A percentile compares a stretch with the other conserved stretches of the same genome.
phyloP scores from a whole-genome alignment of 53 echinoderm and acorn worm genomes.

The Holothuria scabra region DNA sequence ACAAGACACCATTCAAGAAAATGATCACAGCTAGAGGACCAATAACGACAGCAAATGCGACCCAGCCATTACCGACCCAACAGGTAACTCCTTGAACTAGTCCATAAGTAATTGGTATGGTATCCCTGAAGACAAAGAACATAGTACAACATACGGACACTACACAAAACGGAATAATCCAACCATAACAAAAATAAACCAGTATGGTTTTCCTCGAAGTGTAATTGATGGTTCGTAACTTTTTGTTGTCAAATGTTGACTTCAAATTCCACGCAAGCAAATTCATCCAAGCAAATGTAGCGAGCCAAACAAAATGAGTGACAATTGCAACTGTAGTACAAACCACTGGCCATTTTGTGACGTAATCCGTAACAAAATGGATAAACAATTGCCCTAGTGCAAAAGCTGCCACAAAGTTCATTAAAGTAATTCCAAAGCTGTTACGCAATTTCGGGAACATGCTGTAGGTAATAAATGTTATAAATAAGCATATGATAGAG shows the following conservation, averaged over 20 bases:
- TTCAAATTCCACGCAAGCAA: slow-evolving; percentile 56
- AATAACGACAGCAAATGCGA: not conserved
- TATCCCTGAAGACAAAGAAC: not conserved
- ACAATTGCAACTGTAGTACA: slow-evolving; percentile 33
- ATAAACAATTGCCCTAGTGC: slow-evolving; percentile 32
- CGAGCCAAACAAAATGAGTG: slow-evolving; percentile 48
- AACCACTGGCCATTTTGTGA: slow-evolving; percentile 31
- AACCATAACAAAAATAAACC: slow-evolving; percentile 7
- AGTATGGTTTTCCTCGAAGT: not conserved
- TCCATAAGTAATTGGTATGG: slow-evolving; percentile 9
- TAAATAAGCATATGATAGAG: slow-evolving; percentile 41
- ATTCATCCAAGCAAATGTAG: slow-evolving; percentile 55
- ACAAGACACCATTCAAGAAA: not conserved
- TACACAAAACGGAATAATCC: not conserved
- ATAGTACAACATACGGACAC: not conserved
- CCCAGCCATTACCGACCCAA: slow-evolving; percentile 16
- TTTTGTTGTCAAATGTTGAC: slow-evolving; percentile 4
- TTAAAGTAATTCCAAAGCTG: slow-evolving; percentile 48
- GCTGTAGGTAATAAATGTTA: slow-evolving; percentile 45
- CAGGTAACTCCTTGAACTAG: not conserved
- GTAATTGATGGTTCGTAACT: not conserved
- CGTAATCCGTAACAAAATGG: slow-evolving; percentile 48
- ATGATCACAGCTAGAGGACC: not conserved
- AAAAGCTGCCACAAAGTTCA: slow-evolving; percentile 39
- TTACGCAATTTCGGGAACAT: slow-evolving; percentile 41